phyloP scores from a whole-genome alignment of 2,797 vertebrate species.

The Ptychobarbus kaznakovi region DNA sequence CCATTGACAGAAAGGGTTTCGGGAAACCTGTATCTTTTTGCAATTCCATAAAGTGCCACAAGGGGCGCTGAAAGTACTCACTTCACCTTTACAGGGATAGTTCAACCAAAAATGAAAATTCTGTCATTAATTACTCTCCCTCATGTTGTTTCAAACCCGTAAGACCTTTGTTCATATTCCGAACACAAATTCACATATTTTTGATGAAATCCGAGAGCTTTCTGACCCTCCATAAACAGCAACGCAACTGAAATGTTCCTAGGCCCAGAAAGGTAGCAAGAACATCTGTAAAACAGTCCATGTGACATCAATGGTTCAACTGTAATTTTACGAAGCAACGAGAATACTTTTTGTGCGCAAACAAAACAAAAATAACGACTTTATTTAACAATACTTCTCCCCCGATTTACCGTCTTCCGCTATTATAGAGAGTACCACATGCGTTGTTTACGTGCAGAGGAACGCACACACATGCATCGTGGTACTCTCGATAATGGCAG shows the following conservation, averaged over 20 bases:
- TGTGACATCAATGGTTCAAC: no score
- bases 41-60: background rate
- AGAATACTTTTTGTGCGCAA: no score
- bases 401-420: no score
- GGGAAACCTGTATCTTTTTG: background rate
- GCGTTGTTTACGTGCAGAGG: no score
- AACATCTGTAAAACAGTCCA: background rate
- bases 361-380: no score
- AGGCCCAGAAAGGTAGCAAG: background rate
- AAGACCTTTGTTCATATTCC: background rate
- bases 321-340: no score
- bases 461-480: no score
- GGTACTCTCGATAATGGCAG: no score
- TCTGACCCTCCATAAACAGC: background rate
- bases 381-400: no score
- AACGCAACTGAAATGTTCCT: background rate
- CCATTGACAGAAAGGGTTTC: background rate
- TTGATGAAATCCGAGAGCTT: background rate
- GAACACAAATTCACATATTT: background rate
- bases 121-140: background rate
- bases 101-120: background rate
- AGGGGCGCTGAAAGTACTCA: background rate
- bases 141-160: background rate
- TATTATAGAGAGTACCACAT: no score
- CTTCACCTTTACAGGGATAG: background rate